Percentiles rank a stretch among this genome's conserved stretches.
These are phyloP conservation scores for Apogon hyalosoma DNA, from an alignment of 2,797 vertebrate species.

Conservation along the genomic window DNA sequence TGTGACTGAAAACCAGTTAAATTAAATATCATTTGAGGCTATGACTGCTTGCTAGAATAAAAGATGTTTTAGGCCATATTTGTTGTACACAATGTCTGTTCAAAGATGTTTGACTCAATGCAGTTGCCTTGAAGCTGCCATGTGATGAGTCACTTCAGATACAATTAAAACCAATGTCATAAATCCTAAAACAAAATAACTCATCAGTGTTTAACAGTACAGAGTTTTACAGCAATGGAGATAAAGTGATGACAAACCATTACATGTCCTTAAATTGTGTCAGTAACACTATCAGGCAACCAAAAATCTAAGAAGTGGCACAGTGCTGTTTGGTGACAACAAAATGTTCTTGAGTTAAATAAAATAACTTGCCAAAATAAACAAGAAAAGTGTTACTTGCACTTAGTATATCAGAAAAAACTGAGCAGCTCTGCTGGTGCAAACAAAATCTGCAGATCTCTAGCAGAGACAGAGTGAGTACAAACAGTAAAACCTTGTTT, in stretches of 20 bases:
- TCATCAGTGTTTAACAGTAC: conserved; percentile 34
- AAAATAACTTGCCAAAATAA: conserved; percentile 15
- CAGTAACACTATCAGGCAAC: conserved; percentile 30
- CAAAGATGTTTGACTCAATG: conserved; percentile 26
- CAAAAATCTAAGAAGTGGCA: conserved; percentile 14
- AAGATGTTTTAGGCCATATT: neutral
- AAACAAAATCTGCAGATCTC: conserved; percentile 37
- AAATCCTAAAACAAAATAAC: conserved; percentile 27
- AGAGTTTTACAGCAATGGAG: conserved; percentile 14
- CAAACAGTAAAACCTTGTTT: conserved; percentile 57
- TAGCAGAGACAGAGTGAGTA: conserved; percentile 27
- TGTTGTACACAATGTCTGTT: conserved; percentile 12
- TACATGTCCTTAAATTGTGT: conserved; percentile 18
- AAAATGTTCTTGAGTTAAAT: conserved; percentile 10
- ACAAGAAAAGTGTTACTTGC: neutral
- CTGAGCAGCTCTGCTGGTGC: conserved; percentile 13
- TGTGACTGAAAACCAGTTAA: conserved; percentile 6
- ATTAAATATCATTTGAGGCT: conserved; percentile 33
- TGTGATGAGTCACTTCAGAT: conserved; percentile 29
- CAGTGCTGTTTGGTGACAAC: conserved; percentile 24
- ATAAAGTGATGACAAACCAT: conserved; percentile 20
- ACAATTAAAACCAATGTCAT: conserved; percentile 32
- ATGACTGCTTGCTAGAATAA: neutral
- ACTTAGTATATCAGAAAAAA: conserved; percentile 31
- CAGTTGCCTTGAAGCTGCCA: conserved; percentile 38